These are phyloP conservation scores for Cheirogaleus major DNA, from an alignment of 2,797 vertebrate species.

Conservation along the genomic window DNA sequence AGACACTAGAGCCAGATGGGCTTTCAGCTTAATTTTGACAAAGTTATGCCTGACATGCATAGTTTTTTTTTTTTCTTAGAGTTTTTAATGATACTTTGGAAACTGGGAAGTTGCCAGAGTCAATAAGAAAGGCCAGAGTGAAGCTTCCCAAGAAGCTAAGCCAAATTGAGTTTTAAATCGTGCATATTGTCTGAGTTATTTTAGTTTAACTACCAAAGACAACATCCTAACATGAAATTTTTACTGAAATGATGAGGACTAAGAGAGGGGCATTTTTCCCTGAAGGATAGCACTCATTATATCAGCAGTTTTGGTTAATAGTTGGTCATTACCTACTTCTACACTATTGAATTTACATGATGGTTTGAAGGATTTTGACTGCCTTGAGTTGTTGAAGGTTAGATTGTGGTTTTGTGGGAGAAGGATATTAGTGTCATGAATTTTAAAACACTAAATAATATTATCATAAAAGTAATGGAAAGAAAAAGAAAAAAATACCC, in stretches of 20 bases:
- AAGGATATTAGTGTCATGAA: not conserved
- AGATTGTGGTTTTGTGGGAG: not conserved
- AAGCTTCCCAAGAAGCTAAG: constrained; percentile 40
- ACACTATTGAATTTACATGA: not conserved
- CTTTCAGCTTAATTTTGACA: constrained; percentile 68
- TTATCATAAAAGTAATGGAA: not conserved
- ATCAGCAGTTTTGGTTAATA: not conserved
- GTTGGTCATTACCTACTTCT: not conserved
- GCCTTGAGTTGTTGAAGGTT: not conserved
- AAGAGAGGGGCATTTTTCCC: not conserved
- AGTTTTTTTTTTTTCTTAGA: not conserved
- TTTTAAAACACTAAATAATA: not conserved
- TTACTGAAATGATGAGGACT: not conserved
- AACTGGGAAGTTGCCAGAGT: constrained; percentile 64
- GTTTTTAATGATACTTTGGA: constrained; percentile 59
- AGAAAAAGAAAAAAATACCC: not conserved
- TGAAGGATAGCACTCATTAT: not conserved
- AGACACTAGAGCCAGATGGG: constrained; percentile 59
- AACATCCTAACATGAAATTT: constrained; percentile 39
- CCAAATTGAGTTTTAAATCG: constrained; percentile 66
- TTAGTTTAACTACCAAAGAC: constrained; percentile 25
- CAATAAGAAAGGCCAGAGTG: constrained; percentile 30
- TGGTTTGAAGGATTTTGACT: not conserved
- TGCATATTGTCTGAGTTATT: constrained; percentile 38
- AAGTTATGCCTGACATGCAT: constrained; percentile 34